Percentiles rank a stretch among this genome's conserved stretches.
phyloP scores from a whole-genome alignment of 2,888 invertebrate genomes.

The Drosophila siamana region DNA sequence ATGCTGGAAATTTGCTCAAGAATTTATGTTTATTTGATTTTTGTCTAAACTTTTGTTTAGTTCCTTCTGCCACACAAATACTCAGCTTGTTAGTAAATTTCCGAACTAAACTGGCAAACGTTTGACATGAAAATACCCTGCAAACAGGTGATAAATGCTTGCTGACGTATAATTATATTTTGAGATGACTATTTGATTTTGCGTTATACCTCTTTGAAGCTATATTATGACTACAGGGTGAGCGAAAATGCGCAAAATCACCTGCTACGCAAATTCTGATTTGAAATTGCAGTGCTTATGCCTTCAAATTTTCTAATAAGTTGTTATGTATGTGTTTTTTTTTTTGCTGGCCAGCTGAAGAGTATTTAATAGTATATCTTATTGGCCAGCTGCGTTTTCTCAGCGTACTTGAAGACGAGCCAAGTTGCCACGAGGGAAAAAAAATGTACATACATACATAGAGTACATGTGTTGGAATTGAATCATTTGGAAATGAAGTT shows the following conservation, averaged over 20 bases:
- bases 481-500: slow-evolving; percentile 18
- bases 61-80: slow-evolving; percentile 8
- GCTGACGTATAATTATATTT: not conserved
- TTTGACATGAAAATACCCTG: slow-evolving; percentile 1
- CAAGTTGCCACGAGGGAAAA: slow-evolving; percentile 1
- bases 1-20: slow-evolving; percentile 20
- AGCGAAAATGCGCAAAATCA: slow-evolving; percentile 2
- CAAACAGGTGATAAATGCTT: not conserved
- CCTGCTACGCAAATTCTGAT: slow-evolving; percentile 11
- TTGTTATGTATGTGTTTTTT: slow-evolving; percentile 1
- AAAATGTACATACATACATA: not conserved
- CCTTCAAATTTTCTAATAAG: slow-evolving; percentile 15
- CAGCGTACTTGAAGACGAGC: slow-evolving; percentile 9
- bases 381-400: slow-evolving; percentile 34
- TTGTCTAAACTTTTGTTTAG: slow-evolving; percentile 9
- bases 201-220: not conserved
- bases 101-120: not conserved
- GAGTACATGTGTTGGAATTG: slow-evolving; percentile 2
- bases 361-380: slow-evolving; percentile 10
- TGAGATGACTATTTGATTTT: not conserved
- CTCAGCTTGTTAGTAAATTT: slow-evolving; percentile 7
- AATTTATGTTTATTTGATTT: slow-evolving; percentile 37
- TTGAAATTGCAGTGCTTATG: slow-evolving; percentile 11
- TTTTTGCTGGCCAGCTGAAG: slow-evolving; percentile 5
- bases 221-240: not conserved